phyloP scores from a whole-genome alignment of 2,888 invertebrate species.

The Stenichneumon culpator region DNA sequence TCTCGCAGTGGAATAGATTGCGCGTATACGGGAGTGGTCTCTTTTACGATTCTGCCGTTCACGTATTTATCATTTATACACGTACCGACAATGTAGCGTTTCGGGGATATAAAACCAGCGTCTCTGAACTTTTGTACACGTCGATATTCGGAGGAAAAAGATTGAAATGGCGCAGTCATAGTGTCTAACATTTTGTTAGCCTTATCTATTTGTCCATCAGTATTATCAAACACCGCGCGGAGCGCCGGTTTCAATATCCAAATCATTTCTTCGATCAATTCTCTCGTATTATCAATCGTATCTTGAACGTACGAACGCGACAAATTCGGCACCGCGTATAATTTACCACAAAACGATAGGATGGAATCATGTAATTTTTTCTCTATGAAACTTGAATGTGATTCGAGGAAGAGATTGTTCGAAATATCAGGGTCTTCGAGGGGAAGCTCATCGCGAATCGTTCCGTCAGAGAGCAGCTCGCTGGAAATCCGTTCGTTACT shows the following conservation, averaged over 20 bases:
- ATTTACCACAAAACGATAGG: conserved; percentile 28
- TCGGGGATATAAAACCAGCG: conserved; percentile 30
- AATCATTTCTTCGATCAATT: conserved; percentile 27
- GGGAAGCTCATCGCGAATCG: neutral
- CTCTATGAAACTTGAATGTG: neutral
- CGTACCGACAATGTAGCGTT: conserved; percentile 23
- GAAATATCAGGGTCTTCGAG: neutral
- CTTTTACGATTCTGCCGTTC: conserved; percentile 30
- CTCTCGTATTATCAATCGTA: conserved; percentile 27
- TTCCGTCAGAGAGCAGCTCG: neutral
- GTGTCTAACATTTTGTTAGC: neutral
- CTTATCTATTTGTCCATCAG: neutral
- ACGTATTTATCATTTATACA: conserved; percentile 28
- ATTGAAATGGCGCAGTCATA: conserved; percentile 1
- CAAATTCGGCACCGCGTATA: conserved; percentile 37
- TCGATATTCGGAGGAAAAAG: conserved; percentile 33
- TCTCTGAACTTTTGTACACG: conserved; percentile 11
- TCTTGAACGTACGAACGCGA: conserved; percentile 24
- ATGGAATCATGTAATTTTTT: conserved; percentile 11
- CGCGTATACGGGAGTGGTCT: conserved; percentile 25
- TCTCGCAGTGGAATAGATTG: conserved; percentile 35
- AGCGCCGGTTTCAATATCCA: conserved; percentile 29
- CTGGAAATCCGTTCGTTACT: neutral
- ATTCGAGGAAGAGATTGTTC: neutral
- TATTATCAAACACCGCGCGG: neutral